Evolutionary conservation across 2,113 vertebrate species (phyloP).

Genomic region (Trochalopteron elliotii): DNA sequence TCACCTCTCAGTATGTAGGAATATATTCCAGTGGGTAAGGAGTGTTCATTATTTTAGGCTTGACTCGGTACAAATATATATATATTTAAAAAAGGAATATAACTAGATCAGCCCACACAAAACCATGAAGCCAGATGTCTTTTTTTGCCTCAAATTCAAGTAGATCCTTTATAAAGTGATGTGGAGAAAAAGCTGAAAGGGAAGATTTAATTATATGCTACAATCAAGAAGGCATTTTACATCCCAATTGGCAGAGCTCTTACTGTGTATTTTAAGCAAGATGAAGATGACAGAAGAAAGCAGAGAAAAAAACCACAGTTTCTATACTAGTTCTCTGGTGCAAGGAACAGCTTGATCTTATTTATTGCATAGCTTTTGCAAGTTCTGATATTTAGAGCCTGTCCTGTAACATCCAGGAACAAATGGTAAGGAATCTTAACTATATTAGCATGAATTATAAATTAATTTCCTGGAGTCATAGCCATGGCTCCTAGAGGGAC

Average conservation of each 20-base stretch:
- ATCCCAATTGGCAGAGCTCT: slow-evolving; percentile 53
- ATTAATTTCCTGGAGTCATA: slow-evolving; percentile 55
- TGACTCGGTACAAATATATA: slow-evolving; percentile 40
- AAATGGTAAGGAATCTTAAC: not conserved
- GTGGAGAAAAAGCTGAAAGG: slow-evolving; percentile 47
- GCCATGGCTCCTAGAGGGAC: slow-evolving; percentile 1
- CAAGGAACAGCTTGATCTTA: slow-evolving; percentile 45
- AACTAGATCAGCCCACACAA: slow-evolving; percentile 36
- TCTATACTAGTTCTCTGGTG: slow-evolving; percentile 12
- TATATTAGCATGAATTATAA: slow-evolving; percentile 11
- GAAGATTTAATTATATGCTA: slow-evolving; percentile 66
- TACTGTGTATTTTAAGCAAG: slow-evolving; percentile 64
- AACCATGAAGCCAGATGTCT: slow-evolving; percentile 43
- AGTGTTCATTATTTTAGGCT: slow-evolving; percentile 42
- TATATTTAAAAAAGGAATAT: slow-evolving; percentile 18
- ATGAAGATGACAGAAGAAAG: slow-evolving; percentile 50
- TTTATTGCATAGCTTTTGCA: slow-evolving; percentile 41
- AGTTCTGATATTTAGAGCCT: slow-evolving; percentile 11
- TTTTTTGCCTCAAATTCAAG: slow-evolving; percentile 45
- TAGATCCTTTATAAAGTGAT: slow-evolving; percentile 47
- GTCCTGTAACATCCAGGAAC: slow-evolving; percentile 17
- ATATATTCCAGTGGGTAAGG: not conserved
- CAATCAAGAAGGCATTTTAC: slow-evolving; percentile 61
- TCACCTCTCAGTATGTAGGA: slow-evolving; percentile 4
- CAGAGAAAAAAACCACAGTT: not conserved